Conservation (phyloP, 2,888 invertebrate genomes). For the Xanthorhoe spadicearia region DNA sequence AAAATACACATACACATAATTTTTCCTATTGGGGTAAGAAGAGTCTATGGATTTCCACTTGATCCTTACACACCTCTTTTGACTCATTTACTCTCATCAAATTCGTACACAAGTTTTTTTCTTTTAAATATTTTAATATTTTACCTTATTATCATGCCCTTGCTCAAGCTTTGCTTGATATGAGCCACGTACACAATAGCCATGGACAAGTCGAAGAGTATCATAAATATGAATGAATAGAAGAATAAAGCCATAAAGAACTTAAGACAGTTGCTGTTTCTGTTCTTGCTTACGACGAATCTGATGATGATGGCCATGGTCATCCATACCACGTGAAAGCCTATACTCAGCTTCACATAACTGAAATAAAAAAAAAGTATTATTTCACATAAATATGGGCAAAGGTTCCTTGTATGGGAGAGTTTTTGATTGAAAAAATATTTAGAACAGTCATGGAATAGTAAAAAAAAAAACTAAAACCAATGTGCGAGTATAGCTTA, state of each 20-base stretch:
- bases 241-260: constrained; percentile 51
- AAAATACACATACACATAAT: no score
- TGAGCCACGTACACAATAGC: constrained; percentile 69
- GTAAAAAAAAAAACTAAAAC: no score
- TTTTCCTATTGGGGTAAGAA: no score
- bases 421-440: no score
- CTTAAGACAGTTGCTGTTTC: constrained; percentile 46
- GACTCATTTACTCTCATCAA: no score
- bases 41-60: no score
- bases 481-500: no score
- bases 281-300: constrained; percentile 42
- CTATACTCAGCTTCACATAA: constrained; percentile 59
- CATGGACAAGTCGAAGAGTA: constrained; percentile 69
- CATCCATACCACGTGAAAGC: constrained; percentile 62
- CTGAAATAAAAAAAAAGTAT: constrained; percentile 47
- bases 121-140: background rate
- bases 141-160: constrained; percentile 60
- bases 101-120: no score
- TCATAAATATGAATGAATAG: constrained; percentile 50
- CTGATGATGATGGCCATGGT: constrained; percentile 51
- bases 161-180: constrained; percentile 70
- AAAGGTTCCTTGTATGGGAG: no score
- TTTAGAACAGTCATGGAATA: no score
- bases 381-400: background rate
- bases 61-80: no score